Evolutionary conservation across 2,113 vertebrate genomes (phyloP).

Genomic region (Leiothrix lutea): DNA sequence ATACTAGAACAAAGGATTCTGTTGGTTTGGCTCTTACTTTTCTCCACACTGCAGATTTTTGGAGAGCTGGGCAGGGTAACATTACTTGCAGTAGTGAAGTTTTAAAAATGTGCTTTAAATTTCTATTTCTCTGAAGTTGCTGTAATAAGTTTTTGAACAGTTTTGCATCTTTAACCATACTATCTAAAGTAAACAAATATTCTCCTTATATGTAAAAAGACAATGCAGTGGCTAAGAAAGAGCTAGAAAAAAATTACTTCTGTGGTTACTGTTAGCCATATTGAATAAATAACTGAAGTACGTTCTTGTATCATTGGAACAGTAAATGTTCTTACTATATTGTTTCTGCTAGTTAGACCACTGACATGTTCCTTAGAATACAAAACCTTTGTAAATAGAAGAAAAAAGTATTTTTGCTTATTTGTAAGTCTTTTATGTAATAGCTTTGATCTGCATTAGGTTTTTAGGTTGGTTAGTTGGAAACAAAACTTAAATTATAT

Average conservation of each 20-base stretch:
- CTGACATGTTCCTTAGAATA: accelerated
- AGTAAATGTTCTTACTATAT: background rate
- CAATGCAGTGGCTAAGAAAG: background rate
- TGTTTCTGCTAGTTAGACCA: background rate
- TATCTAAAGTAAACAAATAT: background rate
- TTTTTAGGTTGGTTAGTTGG: background rate
- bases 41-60: background rate
- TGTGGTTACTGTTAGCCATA: background rate
- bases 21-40: background rate
- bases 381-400: background rate
- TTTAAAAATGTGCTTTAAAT: background rate
- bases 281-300: background rate
- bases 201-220: background rate
- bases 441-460: background rate
- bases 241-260: background rate
- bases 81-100: background rate
- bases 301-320: background rate
- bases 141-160: background rate
- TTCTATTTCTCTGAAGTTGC: background rate
- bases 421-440: background rate
- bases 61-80: background rate
- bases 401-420: background rate
- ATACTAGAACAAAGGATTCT: background rate
- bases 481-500: background rate
- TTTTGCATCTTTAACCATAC: background rate